A percentile compares a stretch with the other conserved stretches of the same genome.
Evolutionary conservation across 2,797 vertebrate species (phyloP).

Genomic region (Eidolon dupreanum): DNA sequence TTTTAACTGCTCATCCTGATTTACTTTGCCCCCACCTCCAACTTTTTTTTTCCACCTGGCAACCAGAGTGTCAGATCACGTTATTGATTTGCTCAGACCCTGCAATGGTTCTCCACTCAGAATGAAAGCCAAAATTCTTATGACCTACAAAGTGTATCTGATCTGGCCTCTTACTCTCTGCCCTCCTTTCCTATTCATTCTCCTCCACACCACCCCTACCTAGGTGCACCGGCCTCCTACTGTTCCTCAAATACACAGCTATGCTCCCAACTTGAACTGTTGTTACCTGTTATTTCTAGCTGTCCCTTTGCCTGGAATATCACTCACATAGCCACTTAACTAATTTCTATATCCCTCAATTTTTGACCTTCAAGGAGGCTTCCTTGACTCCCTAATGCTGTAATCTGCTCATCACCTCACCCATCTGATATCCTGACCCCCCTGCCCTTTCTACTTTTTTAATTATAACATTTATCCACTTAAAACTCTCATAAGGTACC

Average conservation of each 20-base stretch:
- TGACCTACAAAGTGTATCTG: not conserved
- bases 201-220: not conserved
- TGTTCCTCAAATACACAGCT: not conserved
- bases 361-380: not conserved
- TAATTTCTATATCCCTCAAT: not conserved
- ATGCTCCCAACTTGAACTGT: not conserved
- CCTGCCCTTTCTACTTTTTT: not conserved
- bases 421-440: not conserved
- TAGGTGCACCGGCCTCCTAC: not conserved
- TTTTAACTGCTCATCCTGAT: not conserved
- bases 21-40: not conserved
- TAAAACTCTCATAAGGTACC: not conserved
- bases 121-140: not conserved
- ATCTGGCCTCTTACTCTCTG: not conserved
- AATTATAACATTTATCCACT: not conserved
- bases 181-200: not conserved
- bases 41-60: too few relatives aligned
- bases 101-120: not conserved
- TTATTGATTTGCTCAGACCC: not conserved
- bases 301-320: not conserved
- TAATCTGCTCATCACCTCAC: not conserved
- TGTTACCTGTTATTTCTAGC: not conserved
- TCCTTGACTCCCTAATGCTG: not conserved
- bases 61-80: not conserved
- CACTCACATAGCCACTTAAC: not conserved